Evolutionary conservation across 2,888 invertebrate genomes (phyloP).

Genomic region (Hypomecis atomaria): DNA sequence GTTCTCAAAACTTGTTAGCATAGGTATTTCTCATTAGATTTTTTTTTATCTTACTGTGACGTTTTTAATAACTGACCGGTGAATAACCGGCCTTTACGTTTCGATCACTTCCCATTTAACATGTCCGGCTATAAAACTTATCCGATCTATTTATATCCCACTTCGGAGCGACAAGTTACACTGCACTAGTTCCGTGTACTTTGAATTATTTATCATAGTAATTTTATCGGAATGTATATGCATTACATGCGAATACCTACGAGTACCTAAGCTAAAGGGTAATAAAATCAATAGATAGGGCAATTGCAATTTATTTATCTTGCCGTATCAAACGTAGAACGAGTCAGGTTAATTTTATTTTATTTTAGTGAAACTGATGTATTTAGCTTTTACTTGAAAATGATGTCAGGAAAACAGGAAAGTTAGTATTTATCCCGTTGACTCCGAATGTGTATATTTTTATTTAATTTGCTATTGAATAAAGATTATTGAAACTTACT

Average conservation of each 20-base stretch:
- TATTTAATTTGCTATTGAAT: too few species aligned
- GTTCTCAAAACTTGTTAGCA: too few species aligned
- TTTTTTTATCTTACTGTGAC: not conserved
- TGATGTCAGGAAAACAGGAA: too few species aligned
- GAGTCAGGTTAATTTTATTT: too few species aligned
- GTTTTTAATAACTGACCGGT: slow-evolving; percentile 9
- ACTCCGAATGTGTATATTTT: too few species aligned
- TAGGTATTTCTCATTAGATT: not conserved
- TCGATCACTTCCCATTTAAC: slow-evolving; percentile 32
- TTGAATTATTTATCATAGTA: slow-evolving; percentile 21
- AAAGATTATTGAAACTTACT: too few species aligned
- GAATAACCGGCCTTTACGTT: slow-evolving; percentile 30
- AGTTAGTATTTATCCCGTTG: too few species aligned
- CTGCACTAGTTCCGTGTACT: slow-evolving; percentile 33
- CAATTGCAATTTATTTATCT: too few species aligned
- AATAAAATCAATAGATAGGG: too few species aligned
- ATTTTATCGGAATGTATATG: slow-evolving; percentile 7
- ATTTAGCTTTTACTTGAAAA: too few species aligned
- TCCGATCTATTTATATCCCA: slow-evolving; percentile 17
- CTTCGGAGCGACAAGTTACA: slow-evolving; percentile 12
- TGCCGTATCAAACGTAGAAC: too few species aligned
- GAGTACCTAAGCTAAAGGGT: not conserved
- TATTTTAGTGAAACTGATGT: too few species aligned
- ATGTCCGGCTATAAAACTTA: slow-evolving; percentile 48
- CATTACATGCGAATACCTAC: not conserved